Evolutionary conservation across 2,888 invertebrate species (phyloP), one percentile per base, ranked within the genome.

Genomic region (Fragum whitleyi): DNA sequence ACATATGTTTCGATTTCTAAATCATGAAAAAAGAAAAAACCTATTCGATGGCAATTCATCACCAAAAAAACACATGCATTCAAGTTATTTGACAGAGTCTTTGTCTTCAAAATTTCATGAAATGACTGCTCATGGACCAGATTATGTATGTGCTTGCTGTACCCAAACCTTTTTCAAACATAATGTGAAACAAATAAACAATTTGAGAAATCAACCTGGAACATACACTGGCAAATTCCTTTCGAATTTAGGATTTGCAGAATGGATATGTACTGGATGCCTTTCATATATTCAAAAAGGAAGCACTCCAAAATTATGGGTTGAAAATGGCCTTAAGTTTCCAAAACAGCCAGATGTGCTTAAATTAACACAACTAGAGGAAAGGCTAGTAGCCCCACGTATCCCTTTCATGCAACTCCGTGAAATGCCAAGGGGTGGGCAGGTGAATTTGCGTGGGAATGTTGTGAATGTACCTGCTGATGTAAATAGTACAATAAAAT

Each of bases 391-490:
- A 11, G 74, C 86, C 26, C 77, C 79, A 47, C 72, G 86, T 51
- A 9, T 86, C 19, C 74, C 85, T 21, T 86, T 85, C 62, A 83
- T 82, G 81, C 79, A 82, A 32, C 47, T 86, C 16, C 68, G 77
- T 29, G 73, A 81, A 47, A 57, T 82, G 59, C 77, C 81, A 16
- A 28, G 77, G 55, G 86, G 81, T 51, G 72, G 73, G 0, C 86
- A 86, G 47, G 28, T 84, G 16, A 86, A 61, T 71, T 26, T 86
- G n/a, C 39, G 51, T 26, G 84, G 86, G 14, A 86, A 85, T 74
- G 61, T 87, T 69, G 86, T 87, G 2, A 86, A 86, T 87, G 85
- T 87, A 2, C 87, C 87, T 28, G 81, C 82, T 29, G 86, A 87
- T 77, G 78, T 86, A 2, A 80, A 73, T 32, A 71, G 71, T 59